These are phyloP conservation scores for Aleiodes alternator DNA, from an alignment of 2,888 invertebrate species.

Conservation along the genomic window DNA sequence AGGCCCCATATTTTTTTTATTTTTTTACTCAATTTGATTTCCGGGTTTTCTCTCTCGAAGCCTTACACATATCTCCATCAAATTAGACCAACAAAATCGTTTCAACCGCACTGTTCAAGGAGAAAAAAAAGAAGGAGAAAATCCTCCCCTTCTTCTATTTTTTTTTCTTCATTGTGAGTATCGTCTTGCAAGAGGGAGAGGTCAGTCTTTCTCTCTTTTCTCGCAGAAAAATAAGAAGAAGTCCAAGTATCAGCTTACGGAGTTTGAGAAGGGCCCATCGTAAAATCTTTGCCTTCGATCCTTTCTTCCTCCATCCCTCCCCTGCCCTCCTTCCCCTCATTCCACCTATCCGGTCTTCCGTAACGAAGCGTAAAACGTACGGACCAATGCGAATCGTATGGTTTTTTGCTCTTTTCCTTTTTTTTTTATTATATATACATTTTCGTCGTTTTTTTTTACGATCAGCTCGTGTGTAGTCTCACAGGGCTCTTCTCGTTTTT, in stretches of 20 bases:
- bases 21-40: neutral
- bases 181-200: conserved; percentile 31
- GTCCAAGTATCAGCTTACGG: conserved; percentile 47
- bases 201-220: conserved; percentile 10
- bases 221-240: conserved; percentile 32
- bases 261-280: conserved; percentile 49
- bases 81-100: conserved; percentile 13
- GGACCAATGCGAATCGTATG: conserved; percentile 45
- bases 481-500: conserved; percentile 33
- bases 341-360: conserved; percentile 43
- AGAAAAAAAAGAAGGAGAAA: neutral
- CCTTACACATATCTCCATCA: conserved; percentile 19
- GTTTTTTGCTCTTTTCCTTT: conserved; percentile 36
- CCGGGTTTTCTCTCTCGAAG: conserved; percentile 20
- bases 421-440: conserved; percentile 3
- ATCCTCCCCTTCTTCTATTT: neutral
- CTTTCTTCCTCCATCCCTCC: conserved; percentile 26
- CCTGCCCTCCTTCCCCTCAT: too few relatives aligned
- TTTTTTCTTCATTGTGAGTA: conserved; percentile 8
- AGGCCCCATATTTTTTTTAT: neutral
- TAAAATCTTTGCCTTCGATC: conserved; percentile 56
- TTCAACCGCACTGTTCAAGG: neutral
- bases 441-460: conserved; percentile 43
- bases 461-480: conserved; percentile 8
- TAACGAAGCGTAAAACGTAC: conserved; percentile 50